Conservation (phyloP, 2,797 vertebrate genomes). For the Dicrostonyx torquatus region DNA sequence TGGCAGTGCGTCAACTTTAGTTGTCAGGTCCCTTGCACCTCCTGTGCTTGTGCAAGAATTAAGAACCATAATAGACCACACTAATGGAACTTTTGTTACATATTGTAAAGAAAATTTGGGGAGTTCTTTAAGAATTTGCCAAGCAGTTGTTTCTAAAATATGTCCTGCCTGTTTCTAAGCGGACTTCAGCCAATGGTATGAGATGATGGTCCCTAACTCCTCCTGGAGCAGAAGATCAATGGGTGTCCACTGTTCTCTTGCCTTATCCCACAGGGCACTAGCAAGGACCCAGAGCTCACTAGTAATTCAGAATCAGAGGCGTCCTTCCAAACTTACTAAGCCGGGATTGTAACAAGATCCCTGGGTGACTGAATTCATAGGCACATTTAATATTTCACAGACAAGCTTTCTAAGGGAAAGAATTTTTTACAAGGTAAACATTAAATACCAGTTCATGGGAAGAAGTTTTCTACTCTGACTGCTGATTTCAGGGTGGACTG, state of each 20-base stretch:
- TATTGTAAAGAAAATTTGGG: neutral
- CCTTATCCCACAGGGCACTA: neutral
- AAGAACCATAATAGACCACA: neutral
- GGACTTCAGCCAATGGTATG: neutral
- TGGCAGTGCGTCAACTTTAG: neutral
- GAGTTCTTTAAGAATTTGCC: constrained; percentile 20
- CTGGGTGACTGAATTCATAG: neutral
- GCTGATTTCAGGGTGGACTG: neutral
- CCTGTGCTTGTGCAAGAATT: neutral
- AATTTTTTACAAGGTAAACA: neutral
- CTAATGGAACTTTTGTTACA: neutral
- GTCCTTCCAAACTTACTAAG: neutral
- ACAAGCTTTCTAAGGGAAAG: neutral
- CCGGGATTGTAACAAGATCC: neutral
- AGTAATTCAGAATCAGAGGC: neutral
- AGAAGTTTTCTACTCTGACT: neutral
- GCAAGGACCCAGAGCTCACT: neutral
- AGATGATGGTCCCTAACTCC: neutral
- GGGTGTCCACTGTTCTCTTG: neutral
- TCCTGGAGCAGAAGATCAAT: constrained; percentile 8
- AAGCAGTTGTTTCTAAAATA: constrained; percentile 21
- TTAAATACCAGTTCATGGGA: neutral
- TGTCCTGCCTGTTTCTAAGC: constrained; percentile 20
- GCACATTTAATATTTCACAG: constrained; percentile 7
- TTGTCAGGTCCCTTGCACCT: neutral